Percentiles rank a stretch among this genome's conserved stretches.
Conservation (phyloP, 2,113 vertebrate species). For the Gracilinanus agilis region DNA sequence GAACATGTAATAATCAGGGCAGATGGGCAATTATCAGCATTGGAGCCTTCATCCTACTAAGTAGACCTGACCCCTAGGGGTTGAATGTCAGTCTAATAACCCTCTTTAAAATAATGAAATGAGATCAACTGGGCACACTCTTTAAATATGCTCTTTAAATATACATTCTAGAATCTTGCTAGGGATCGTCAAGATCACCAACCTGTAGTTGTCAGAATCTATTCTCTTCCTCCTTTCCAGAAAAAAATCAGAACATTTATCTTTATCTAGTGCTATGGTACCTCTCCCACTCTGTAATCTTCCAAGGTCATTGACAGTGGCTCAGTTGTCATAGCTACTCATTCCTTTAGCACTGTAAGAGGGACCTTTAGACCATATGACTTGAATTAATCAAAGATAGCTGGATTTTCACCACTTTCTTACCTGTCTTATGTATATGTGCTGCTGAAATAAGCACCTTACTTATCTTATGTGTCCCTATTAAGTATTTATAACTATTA, state of each 20-base stretch:
- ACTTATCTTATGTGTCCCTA: neutral
- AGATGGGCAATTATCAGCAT: neutral
- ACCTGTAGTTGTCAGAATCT: neutral
- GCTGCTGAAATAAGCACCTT: neutral
- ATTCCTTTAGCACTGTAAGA: neutral
- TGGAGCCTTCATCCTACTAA: neutral
- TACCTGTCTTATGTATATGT: neutral
- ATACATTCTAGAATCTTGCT: neutral
- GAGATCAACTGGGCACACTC: neutral
- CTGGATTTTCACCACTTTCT: neutral
- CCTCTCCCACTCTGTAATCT: neutral
- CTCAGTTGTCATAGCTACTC: neutral
- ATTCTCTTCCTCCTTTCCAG: neutral
- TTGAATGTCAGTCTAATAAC: neutral
- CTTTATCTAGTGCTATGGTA: neutral
- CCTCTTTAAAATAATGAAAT: neutral
- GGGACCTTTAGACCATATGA: neutral
- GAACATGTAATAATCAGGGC: neutral
- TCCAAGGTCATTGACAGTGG: neutral
- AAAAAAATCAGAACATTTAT: neutral
- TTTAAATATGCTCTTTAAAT: neutral
- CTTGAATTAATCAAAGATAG: neutral
- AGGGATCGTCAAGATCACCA: neutral
- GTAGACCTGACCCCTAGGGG: neutral
- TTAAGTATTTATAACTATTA: neutral